Percentiles rank a stretch among this genome's conserved stretches.
Evolutionary conservation across 2,888 invertebrate genomes (phyloP).

Genomic region (Lycia hirtaria): DNA sequence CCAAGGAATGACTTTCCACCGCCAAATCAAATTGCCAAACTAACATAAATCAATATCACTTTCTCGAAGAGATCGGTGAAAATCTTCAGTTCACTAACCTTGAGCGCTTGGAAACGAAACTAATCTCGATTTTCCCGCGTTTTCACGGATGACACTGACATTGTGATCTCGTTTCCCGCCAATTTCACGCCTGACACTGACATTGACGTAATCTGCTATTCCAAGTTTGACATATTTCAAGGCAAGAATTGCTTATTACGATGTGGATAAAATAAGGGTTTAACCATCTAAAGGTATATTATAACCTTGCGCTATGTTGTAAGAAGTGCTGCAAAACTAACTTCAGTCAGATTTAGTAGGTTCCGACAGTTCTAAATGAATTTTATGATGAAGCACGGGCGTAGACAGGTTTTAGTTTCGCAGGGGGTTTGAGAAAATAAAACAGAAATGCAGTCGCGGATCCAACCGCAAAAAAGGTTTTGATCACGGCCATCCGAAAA

Average conservation of each 20-base stretch:
- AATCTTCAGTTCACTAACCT: constrained; percentile 15
- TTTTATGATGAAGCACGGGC: no score
- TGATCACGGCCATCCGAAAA: no score
- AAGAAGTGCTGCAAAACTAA: no score
- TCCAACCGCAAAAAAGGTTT: no score
- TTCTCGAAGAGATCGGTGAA: constrained; percentile 16
- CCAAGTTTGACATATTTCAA: neutral
- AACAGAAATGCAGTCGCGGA: no score
- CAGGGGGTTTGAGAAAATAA: no score
- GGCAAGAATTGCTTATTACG: neutral
- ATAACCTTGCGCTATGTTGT: no score
- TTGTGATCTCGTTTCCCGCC: constrained; percentile 12
- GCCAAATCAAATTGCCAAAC: neutral
- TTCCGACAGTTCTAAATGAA: no score
- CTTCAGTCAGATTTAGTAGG: no score
- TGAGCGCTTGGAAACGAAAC: constrained; percentile 12
- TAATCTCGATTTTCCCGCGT: constrained; percentile 25
- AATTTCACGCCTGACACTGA: constrained; percentile 13
- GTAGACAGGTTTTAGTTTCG: no score
- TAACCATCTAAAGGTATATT: no score
- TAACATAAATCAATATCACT: neutral
- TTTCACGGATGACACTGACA: constrained; percentile 31
- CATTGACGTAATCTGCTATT: constrained; percentile 3
- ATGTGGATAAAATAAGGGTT: no score
- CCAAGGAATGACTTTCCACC: neutral